Evolutionary conservation across 1,140 invertebrate species (phyloP).

Genomic region (Neomicropteryx cornuta): DNA sequence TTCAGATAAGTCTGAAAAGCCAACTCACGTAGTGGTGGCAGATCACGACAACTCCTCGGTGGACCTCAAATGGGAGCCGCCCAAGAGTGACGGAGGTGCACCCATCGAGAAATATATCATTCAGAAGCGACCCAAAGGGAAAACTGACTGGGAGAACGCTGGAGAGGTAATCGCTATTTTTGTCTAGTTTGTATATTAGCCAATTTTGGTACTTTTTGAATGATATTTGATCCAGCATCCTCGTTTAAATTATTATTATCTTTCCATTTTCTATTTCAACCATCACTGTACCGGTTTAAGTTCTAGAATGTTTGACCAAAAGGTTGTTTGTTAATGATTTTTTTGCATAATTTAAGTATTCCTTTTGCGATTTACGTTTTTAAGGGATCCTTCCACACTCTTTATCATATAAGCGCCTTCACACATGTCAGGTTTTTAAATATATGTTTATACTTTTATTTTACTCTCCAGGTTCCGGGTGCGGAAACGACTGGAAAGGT

Average conservation of each 20-base stretch:
- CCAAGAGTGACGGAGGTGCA: conserved; percentile 86
- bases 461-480: conserved; percentile 63
- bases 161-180: conserved; percentile 24
- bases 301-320: too few species aligned
- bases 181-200: too few species aligned
- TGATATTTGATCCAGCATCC: too few species aligned
- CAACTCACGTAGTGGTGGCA: conserved; percentile 79
- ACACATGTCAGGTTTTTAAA: too few species aligned
- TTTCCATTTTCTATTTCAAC: background rate
- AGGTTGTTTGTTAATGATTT: too few species aligned
- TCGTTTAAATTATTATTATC: too few species aligned
- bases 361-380: too few species aligned
- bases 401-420: too few species aligned
- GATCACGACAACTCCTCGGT: conserved; percentile 92
- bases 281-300: too few species aligned
- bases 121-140: conserved; percentile 72
- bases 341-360: too few species aligned
- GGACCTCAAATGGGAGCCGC: conserved; percentile 87
- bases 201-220: too few species aligned
- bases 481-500: conserved; percentile 67
- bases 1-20: conserved; percentile 75
- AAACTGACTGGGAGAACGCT: conserved; percentile 36
- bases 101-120: conserved; percentile 95
- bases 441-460: conserved; percentile 1
- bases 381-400: too few species aligned